Evolutionary conservation across 2,113 vertebrate genomes (phyloP).

Genomic region (Dermatemys mawii): DNA sequence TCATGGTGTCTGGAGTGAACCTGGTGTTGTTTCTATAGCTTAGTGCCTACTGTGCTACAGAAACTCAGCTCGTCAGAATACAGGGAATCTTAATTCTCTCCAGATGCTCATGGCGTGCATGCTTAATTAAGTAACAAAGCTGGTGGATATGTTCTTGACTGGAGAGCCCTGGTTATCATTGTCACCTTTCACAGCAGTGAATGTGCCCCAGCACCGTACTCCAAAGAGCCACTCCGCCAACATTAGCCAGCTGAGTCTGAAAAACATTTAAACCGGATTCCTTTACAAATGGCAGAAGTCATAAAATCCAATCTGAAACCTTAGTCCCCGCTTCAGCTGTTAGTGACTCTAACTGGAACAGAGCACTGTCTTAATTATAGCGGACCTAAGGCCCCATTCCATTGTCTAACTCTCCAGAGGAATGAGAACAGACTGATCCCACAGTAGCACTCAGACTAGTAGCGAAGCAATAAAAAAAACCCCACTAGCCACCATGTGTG

Average conservation of each 20-base stretch:
- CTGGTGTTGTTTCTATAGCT: not conserved
- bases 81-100: not conserved
- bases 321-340: conserved; percentile 52
- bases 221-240: not conserved
- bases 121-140: not conserved
- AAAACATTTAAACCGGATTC: conserved; percentile 18
- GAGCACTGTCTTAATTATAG: conserved; percentile 22
- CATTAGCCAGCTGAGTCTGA: conserved; percentile 1
- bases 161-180: not conserved
- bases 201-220: not conserved
- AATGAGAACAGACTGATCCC: not conserved
- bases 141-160: not conserved
- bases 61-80: not conserved
- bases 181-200: conserved; percentile 2
- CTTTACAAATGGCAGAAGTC: conserved; percentile 48
- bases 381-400: not conserved
- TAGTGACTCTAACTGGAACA: conserved; percentile 27
- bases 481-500: not conserved
- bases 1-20: not conserved
- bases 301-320: conserved; percentile 59
- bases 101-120: not conserved
- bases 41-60: not conserved
- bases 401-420: not conserved
- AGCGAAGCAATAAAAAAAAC: conserved; percentile 44
- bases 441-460: conserved; percentile 50